Evolutionary conservation across 2,888 invertebrate genomes (phyloP), one percentile per base, ranked within the genome.

Genomic region (Colostygia pectinataria): DNA sequence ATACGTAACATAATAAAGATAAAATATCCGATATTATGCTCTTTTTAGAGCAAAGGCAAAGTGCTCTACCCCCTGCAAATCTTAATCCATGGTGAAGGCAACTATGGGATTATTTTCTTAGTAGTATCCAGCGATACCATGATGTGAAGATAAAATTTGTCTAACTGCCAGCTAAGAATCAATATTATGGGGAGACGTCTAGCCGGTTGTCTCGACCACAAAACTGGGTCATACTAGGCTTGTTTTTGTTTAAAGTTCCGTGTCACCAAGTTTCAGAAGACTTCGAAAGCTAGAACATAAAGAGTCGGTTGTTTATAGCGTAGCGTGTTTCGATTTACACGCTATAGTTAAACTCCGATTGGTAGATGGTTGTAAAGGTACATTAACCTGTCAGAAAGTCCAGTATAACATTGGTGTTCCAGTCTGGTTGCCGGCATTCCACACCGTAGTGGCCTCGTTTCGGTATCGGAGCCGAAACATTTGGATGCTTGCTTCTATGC

Each of bases 401-500:
- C 71, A 65, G 71, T 65, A 68, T 70, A 73, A 71, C 71, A 73
- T 68, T 67, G 61, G 66, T 67, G 81, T 85, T 85, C 84, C 81
- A 85, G 74, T 83, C 85, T 84, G 81, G 40, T 74, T 86, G 68
- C 51, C 66, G 58, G 71, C 77, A 81, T 77, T 75, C 80, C 77
- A 67, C 63, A 50, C 53, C 53, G 69, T 65, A 54, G 55, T 73
- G 76, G 71, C 77, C 80, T 63, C 68, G 70, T 74, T 81, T 62
- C 56, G 63, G 52, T 68, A 39, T 51, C 34, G 33, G 31, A 36
- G 28, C 28, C 24, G 37, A 48, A 48, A 37, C 15, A 18, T 31
- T 43, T 7, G 43, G 43, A 49, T 42, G 29, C 10, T 38, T 31
- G 39, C 28, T 12, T 36, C 23, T 28, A 27, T 32, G 13, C 27